Base-by-base conservation (phyloP, 2,888 invertebrate genomes). In the Lasioglossum malachurum region DNA sequence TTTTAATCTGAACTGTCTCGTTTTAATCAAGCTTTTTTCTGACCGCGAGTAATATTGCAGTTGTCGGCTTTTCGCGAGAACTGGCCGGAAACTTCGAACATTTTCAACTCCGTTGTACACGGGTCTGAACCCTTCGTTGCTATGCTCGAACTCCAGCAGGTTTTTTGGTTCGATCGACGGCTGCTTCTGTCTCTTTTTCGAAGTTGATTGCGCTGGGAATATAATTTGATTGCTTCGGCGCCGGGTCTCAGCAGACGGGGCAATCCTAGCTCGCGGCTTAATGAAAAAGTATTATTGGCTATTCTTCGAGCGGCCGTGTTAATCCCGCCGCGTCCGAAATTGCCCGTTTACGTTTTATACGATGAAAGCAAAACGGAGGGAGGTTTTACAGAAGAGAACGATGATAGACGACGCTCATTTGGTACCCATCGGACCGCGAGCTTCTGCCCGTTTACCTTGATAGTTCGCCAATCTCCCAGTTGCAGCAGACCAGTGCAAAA, bases 131-230 rank as follows among this genome's bases (percentile, higher is more conserved):
- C 14, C 53, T 80, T 83, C 75, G 31, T 71, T 82, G 77, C 53
- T 38, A 53, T 78, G 64, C 23, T 27, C n/a, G 27, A 64, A 0
- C 27, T 23, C 41, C 5, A 4, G 19, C 53, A 77, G 7, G 27
- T 46, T 46, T 82, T 79, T 76, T n/a, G 38, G n/a, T 31, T 71
- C 53, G 46, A 64, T 74, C 73, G 76, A 41, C 49, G 64, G 27
- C n/a, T 80, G 23, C 41, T 31, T 5, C 73, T 57, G 46, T 78
- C 73, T 57, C 38, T 86, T 82, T 88, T 77, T 80, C 83, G 72
- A 86, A 92, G 89, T 93, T 94, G 93, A 94, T 95, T 94, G 94
- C 94, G 83, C 90, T 92, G 94, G 94, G 94, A 94, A 94, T 94
- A 94, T 93, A 94, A 95, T 94, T 95, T 94, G 93, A 94, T 94